A percentile compares a stretch with the other conserved stretches of the same genome.
These are phyloP conservation scores for Falco rusticolus DNA, from an alignment of 2,797 vertebrate species.

Conservation along the genomic window DNA sequence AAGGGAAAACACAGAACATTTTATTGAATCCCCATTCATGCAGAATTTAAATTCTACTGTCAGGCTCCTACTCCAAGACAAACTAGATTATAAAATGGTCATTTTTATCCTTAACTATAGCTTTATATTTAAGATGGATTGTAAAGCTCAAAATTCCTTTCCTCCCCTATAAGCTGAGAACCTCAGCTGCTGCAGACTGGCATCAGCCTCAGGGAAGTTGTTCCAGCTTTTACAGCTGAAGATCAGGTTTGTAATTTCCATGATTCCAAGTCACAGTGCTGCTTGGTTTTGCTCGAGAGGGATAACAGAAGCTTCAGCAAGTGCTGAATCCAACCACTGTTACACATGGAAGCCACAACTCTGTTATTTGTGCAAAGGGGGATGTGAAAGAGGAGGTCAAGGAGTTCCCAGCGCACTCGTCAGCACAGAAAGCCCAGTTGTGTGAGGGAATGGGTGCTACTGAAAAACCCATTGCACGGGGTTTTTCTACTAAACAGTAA, in stretches of 20 bases:
- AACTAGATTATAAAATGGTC: background rate
- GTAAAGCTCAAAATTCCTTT: background rate
- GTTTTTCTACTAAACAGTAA: constrained; percentile 38
- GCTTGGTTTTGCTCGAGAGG: background rate
- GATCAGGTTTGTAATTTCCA: background rate
- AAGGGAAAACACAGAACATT: background rate
- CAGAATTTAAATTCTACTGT: background rate
- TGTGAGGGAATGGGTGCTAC: constrained; percentile 38
- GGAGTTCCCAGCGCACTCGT: background rate
- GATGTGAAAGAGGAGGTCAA: background rate
- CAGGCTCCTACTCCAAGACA: background rate
- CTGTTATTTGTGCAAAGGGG: background rate
- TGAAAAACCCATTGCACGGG: background rate
- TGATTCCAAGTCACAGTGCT: background rate
- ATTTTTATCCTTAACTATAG: background rate
- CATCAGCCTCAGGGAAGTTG: background rate
- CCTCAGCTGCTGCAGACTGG: background rate
- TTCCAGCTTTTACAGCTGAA: background rate
- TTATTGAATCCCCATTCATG: background rate
- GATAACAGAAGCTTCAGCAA: background rate
- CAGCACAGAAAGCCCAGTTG: constrained; percentile 18
- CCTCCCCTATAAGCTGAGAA: background rate
- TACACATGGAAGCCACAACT: background rate
- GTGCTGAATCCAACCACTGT: background rate
- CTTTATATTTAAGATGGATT: background rate